A percentile compares a stretch with the other conserved stretches of the same genome.
These are phyloP conservation scores for Axinella damicornis DNA, from an alignment of 37 sponge, comb jelly and placozoan species.

Conservation along the genomic window DNA sequence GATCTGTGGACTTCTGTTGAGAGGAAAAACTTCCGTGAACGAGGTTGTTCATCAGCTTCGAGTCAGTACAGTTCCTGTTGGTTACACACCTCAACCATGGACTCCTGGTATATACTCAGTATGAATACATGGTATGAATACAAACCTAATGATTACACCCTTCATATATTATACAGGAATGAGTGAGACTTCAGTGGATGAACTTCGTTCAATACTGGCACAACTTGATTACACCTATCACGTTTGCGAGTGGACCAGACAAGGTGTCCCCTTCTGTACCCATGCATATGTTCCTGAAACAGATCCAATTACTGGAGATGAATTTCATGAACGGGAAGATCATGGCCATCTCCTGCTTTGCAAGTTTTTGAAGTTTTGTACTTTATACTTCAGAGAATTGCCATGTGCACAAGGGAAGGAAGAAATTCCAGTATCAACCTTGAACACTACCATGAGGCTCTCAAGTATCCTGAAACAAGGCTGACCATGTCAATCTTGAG, in stretches of 20 bases:
- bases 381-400: conserved; percentile 7
- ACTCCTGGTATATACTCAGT: no score
- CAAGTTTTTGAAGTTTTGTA: neutral
- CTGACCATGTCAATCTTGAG: neutral
- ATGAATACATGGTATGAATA: no score
- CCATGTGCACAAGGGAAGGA: conserved; percentile 4
- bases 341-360: neutral
- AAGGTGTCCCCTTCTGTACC: conserved; percentile 28
- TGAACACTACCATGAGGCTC: conserved; percentile 18
- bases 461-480: neutral
- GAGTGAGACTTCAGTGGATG: no score
- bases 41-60: no score
- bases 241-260: conserved; percentile 7
- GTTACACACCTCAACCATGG: no score
- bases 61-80: no score
- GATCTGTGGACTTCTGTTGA: no score
- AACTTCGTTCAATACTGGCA: conserved; percentile 18
- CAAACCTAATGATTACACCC: no score
- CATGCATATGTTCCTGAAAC: conserved; percentile 30
- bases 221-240: conserved; percentile 17
- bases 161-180: no score
- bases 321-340: conserved; percentile 30
- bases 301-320: conserved; percentile 15
- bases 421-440: neutral
- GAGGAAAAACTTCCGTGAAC: no score